Evolutionary conservation across 1,140 invertebrate species (phyloP).

Genomic region (Drosophila navojoa): DNA sequence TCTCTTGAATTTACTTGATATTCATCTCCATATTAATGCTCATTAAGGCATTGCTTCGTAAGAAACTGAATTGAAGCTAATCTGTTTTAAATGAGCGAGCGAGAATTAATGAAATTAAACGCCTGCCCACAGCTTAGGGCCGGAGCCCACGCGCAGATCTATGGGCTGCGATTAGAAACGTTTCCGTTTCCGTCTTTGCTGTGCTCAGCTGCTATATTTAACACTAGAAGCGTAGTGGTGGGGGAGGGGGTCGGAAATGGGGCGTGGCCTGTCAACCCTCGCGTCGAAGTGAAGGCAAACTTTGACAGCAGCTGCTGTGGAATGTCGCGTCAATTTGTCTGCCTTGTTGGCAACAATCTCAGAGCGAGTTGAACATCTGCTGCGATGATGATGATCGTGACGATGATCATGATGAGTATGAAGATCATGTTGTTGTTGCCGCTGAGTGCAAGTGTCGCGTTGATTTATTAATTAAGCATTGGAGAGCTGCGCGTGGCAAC

Average conservation of each 20-base stretch:
- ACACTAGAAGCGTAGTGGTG: slow-evolving; percentile 30
- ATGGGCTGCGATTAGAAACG: slow-evolving; percentile 61
- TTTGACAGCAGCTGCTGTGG: slow-evolving; percentile 44
- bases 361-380: slow-evolving; percentile 46
- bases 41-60: neutral
- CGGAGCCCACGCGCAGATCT: slow-evolving; percentile 56
- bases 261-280: slow-evolving; percentile 2
- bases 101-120: slow-evolving; percentile 24
- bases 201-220: slow-evolving; percentile 65
- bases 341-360: slow-evolving; percentile 66
- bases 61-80: slow-evolving; percentile 3
- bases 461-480: slow-evolving; percentile 84
- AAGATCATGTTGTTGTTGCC: slow-evolving; percentile 47
- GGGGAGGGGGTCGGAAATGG: neutral
- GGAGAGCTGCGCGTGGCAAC: slow-evolving; percentile 75
- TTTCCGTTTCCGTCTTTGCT: slow-evolving; percentile 64
- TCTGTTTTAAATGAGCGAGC: slow-evolving; percentile 23
- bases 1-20: too few species aligned
- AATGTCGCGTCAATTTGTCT: slow-evolving; percentile 81
- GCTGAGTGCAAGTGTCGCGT: slow-evolving; percentile 82
- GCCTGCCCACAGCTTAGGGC: slow-evolving; percentile 25
- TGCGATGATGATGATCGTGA: slow-evolving; percentile 4
- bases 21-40: too few species aligned
- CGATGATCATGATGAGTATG: slow-evolving; percentile 8
- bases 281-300: neutral